Base-by-base conservation (phyloP, 2,888 invertebrate genomes). In the Dysmachus trigonus region DNA sequence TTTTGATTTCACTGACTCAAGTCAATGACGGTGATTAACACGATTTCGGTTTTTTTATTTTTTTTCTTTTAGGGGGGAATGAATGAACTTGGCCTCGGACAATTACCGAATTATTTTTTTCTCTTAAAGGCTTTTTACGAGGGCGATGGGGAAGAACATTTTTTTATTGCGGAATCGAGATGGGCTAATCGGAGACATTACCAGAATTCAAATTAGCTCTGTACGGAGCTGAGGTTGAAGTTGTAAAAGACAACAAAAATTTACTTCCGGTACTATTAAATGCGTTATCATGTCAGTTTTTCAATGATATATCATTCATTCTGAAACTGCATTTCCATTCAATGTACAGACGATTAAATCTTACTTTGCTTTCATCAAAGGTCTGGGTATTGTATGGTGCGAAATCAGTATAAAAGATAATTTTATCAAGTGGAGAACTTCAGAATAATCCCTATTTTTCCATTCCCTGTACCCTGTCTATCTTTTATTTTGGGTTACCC, bases 11-110 rank as follows among this genome's bases (percentile, higher is more conserved):
- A 53, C n/a, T 18, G 33, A 10, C n/a, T n/a, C 13, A 22, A 76
- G 51, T 85, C 85, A 85, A 85, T 76, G 76, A 13, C 76, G 85
- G 74, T 53, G 51, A 85, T 85, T 85, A 76, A 53, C 73, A 73
- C 27, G 13, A n/a, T 74, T 85, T 31, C 5, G 10, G 22, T 27
- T 41, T 13, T 41, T 31, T 31, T 31, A 3, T 74, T 85, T 31
- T 7, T 27, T 62, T 27, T 41, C 4, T 41, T 31, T 31, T 31
- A 3, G 31, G 31, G 38, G 22, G 27, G 62, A 31, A n/a, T 38
- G 30, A 51, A 51, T 62, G 81, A 81, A 81, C 81, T 81, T 81
- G 81, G 53, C 53, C 53, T 81, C 62, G 33, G 8, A 33, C 53
- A 31, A 81, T 35, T 81, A 33, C n/a, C 62, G 81, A 81, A 53